Evolutionary conservation across 2,888 invertebrate genomes (phyloP).

Genomic region (Vesta saturnalis): DNA sequence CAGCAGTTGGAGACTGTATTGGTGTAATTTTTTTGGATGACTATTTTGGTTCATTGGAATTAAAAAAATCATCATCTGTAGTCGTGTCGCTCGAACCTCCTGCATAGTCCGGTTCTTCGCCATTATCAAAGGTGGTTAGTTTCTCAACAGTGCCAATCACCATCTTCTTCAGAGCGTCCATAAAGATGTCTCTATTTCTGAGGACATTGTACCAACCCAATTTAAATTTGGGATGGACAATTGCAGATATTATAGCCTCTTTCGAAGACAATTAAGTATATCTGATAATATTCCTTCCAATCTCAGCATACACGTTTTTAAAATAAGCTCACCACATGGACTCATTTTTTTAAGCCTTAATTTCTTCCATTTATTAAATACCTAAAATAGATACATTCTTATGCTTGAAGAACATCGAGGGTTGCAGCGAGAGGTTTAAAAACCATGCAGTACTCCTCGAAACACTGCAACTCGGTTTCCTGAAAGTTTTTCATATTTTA

Average conservation of each 20-base stretch:
- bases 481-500: neutral
- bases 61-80: too few relatives aligned
- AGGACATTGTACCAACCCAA: neutral
- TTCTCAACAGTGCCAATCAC: too few relatives aligned
- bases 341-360: neutral
- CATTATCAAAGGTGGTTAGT: too few relatives aligned
- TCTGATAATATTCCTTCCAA: neutral
- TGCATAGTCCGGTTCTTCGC: too few relatives aligned
- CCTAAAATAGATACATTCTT: neutral
- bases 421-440: neutral
- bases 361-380: neutral
- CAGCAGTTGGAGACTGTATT: neutral
- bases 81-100: too few relatives aligned
- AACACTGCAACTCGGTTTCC: neutral
- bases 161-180: neutral
- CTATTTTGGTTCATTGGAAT: neutral
- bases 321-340: neutral
- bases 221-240: too few relatives aligned
- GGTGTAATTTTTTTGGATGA: neutral
- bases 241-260: too few relatives aligned
- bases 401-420: neutral
- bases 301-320: neutral
- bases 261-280: neutral
- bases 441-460: neutral
- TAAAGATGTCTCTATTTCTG: neutral